A percentile compares a stretch with the other conserved stretches of the same genome.
These are phyloP conservation scores for Callospermophilus lateralis DNA, from an alignment of 2,113 vertebrate genomes.

Conservation along the genomic window DNA sequence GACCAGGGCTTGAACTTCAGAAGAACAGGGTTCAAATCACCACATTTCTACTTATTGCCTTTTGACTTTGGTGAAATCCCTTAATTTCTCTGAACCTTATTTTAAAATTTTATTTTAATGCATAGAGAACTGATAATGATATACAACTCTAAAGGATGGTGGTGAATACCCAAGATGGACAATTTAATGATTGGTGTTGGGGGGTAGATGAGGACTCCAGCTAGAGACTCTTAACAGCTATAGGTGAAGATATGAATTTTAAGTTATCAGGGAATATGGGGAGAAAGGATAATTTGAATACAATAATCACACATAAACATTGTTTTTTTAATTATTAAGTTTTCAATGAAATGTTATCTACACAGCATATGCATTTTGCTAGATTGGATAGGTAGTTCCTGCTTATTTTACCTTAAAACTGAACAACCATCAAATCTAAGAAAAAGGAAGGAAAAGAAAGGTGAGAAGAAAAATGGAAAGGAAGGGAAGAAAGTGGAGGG, in stretches of 20 bases:
- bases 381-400: not conserved
- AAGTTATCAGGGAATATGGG: not conserved
- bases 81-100: not conserved
- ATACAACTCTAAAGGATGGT: not conserved
- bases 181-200: not conserved
- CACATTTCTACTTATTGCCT: not conserved
- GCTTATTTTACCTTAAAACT: not conserved
- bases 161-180: not conserved
- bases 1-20: not conserved
- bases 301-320: not conserved
- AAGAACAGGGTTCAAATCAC: not conserved
- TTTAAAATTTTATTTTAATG: not conserved
- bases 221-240: not conserved
- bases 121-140: not conserved
- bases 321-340: not conserved
- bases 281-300: not conserved
- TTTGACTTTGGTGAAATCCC: too few species aligned
- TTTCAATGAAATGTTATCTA: not conserved
- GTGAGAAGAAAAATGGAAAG: too few species aligned
- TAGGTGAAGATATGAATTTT: not conserved
- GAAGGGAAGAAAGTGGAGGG: too few species aligned
- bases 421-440: not conserved
- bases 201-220: accelerated
- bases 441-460: not conserved
- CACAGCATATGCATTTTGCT: not conserved